Percentiles rank a stretch among this genome's conserved stretches.
Conservation (phyloP, 1,140 invertebrate species). For the Saccostrea glomerata region DNA sequence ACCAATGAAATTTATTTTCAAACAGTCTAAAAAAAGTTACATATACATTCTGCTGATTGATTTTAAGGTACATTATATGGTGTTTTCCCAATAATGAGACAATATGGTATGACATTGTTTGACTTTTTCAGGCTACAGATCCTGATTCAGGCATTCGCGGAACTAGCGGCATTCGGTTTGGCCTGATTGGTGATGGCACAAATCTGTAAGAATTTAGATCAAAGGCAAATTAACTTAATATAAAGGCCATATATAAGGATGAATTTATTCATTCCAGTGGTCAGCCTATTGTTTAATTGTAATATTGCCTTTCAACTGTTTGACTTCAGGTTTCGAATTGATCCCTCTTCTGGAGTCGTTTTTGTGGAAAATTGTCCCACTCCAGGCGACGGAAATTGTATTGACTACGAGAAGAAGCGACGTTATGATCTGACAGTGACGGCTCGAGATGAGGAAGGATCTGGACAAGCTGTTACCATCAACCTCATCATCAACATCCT, state of each 20-base stretch:
- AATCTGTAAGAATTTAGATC: conserved; percentile 81
- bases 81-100: neutral
- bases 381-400: conserved; percentile 84
- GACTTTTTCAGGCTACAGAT: conserved; percentile 88
- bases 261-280: neutral
- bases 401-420: conserved; percentile 92
- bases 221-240: neutral
- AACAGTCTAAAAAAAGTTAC: too few species aligned
- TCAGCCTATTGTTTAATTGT: neutral
- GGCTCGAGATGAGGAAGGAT: conserved; percentile 91
- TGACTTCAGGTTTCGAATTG: conserved; percentile 85
- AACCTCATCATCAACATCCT: conserved; percentile 87
- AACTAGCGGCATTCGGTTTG: conserved; percentile 90
- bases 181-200: conserved; percentile 89
- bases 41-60: too few species aligned
- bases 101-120: neutral
- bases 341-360: conserved; percentile 89
- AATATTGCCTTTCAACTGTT: neutral
- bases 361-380: conserved; percentile 88
- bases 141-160: conserved; percentile 90
- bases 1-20: too few species aligned
- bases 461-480: conserved; percentile 86
- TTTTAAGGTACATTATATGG: too few species aligned
- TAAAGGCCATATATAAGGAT: neutral
- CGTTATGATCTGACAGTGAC: conserved; percentile 91